Percentiles rank a stretch among this genome's conserved stretches.
These are phyloP conservation scores for Lutjanus campechanus DNA, from an alignment of 2,797 vertebrate genomes.

Conservation along the genomic window DNA sequence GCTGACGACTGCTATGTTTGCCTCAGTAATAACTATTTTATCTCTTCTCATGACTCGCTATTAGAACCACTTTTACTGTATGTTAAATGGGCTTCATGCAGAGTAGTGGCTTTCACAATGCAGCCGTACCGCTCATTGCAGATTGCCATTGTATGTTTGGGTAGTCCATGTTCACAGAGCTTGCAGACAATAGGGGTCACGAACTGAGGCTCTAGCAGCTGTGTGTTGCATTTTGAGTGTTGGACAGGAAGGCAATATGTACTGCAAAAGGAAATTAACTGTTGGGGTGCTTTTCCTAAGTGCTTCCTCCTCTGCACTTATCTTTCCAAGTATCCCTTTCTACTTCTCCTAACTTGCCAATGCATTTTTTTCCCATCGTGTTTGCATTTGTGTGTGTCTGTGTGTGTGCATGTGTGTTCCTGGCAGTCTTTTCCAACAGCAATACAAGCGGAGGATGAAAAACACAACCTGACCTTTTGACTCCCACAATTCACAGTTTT, in stretches of 20 bases:
- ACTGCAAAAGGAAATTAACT: conserved; percentile 65
- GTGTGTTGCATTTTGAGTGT: conserved; percentile 33
- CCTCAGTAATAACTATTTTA: not conserved
- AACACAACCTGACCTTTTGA: conserved; percentile 55
- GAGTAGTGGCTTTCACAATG: conserved; percentile 11
- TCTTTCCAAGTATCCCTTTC: conserved; percentile 64
- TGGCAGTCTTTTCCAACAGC: conserved; percentile 38
- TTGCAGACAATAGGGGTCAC: conserved; percentile 52
- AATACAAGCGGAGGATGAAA: conserved; percentile 35
- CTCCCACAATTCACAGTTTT: conserved; percentile 48
- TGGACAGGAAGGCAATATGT: conserved; percentile 56
- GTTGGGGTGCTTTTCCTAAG: conserved; percentile 62
- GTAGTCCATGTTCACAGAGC: conserved; percentile 35
- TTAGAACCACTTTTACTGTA: not conserved
- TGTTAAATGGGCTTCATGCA: conserved; percentile 3
- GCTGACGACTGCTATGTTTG: not conserved
- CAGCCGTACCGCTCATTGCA: conserved; percentile 6
- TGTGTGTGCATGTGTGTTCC: conserved; percentile 28
- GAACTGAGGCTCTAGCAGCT: conserved; percentile 54
- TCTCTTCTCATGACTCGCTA: not conserved
- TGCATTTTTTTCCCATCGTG: conserved; percentile 40
- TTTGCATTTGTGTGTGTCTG: conserved; percentile 41
- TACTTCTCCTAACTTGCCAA: conserved; percentile 55
- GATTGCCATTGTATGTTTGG: conserved; percentile 52
- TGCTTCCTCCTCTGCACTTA: conserved; percentile 70